phyloP scores from a whole-genome alignment of 2,888 invertebrate species.

The Tinea semifulvella region DNA sequence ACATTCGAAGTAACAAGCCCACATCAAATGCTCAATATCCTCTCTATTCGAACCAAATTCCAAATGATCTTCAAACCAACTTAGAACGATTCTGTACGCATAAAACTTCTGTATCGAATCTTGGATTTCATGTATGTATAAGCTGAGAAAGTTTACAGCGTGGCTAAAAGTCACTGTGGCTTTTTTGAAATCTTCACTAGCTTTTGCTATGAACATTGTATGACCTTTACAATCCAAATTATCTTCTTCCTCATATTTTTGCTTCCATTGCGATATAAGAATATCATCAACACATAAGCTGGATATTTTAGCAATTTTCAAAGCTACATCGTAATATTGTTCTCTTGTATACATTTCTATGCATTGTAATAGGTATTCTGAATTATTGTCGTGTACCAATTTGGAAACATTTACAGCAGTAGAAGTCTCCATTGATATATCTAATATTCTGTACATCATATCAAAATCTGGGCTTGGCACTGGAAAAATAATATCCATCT shows the following conservation, averaged over 20 bases:
- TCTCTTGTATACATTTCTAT: conserved; percentile 58
- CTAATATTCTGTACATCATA: conserved; percentile 54
- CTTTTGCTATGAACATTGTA: conserved; percentile 65
- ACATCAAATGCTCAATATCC: conserved; percentile 56
- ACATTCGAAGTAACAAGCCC: conserved; percentile 47
- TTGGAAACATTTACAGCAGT: conserved; percentile 61
- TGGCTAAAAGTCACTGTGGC: conserved; percentile 69
- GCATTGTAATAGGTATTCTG: conserved; percentile 59
- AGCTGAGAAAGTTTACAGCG: conserved; percentile 70
- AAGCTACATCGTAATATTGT: conserved; percentile 64
- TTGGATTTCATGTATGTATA: conserved; percentile 58
- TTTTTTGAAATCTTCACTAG: conserved; percentile 69
- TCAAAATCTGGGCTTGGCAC: conserved; percentile 51
- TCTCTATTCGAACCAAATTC: conserved; percentile 47
- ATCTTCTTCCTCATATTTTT: conserved; percentile 52
- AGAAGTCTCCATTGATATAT: conserved; percentile 65
- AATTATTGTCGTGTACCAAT: conserved; percentile 45
- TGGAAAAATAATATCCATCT: too few relatives aligned
- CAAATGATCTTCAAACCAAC: conserved; percentile 52
- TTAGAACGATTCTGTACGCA: conserved; percentile 51
- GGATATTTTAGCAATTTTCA: conserved; percentile 64
- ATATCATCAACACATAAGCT: conserved; percentile 58
- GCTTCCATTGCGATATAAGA: conserved; percentile 62
- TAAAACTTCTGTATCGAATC: conserved; percentile 60
- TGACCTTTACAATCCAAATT: conserved; percentile 40